Evolutionary conservation across 2,113 vertebrate genomes (phyloP).

Genomic region (Verasper variegatus): DNA sequence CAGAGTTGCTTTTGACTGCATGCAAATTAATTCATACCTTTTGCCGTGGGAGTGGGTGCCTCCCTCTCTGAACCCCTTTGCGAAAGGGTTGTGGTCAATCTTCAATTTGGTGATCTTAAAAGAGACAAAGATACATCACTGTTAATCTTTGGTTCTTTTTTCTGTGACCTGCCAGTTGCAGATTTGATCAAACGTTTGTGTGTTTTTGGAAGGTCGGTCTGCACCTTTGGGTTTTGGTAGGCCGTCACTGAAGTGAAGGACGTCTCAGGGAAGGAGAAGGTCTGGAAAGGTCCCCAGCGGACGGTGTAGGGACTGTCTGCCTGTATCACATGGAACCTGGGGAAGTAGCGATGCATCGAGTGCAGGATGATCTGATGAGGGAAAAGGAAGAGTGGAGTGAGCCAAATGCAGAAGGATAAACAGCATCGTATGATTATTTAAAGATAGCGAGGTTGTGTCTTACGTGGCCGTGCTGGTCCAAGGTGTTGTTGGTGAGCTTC

Average conservation of each 20-base stretch:
- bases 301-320: conserved; percentile 86
- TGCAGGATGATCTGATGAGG: conserved; percentile 82
- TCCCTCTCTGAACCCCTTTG: conserved; percentile 87
- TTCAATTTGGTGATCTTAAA: conserved; percentile 90
- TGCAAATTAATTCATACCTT: conserved; percentile 69
- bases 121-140: too few relatives aligned
- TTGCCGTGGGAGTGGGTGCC: conserved; percentile 82
- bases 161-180: neutral
- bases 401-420: neutral
- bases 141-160: neutral
- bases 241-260: conserved; percentile 90
- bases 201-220: neutral
- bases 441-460: conserved; percentile 9
- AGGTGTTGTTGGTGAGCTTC: conserved; percentile 92
- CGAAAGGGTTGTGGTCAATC: conserved; percentile 92
- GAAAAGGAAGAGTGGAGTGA: neutral
- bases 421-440: rapidly evolving
- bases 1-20: neutral
- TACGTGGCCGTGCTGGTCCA: conserved; percentile 90
- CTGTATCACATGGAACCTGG: conserved; percentile 87
- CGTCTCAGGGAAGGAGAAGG: conserved; percentile 89
- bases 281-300: conserved; percentile 86
- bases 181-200: neutral
- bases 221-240: conserved; percentile 90
- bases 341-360: conserved; percentile 88